Conservation (phyloP, 2,888 invertebrate genomes). For the Melitaea athalia region DNA sequence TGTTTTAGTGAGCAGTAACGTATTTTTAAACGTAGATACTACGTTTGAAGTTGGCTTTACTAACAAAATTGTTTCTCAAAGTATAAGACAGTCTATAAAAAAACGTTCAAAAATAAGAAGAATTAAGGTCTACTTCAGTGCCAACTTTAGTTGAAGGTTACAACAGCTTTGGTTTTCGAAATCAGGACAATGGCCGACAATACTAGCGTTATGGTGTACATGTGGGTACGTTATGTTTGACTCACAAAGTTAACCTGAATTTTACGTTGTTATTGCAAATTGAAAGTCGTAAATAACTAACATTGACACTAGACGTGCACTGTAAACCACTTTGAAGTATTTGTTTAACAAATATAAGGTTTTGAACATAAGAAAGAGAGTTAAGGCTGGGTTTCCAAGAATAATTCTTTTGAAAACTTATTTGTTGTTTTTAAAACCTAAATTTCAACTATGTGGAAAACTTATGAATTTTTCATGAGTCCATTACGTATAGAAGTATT, state of each 20-base stretch:
- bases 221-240: neutral
- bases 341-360: slow-evolving; percentile 43
- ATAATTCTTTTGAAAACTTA: neutral
- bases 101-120: neutral
- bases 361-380: slow-evolving; percentile 34
- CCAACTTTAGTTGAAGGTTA: slow-evolving; percentile 5
- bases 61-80: neutral
- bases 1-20: neutral
- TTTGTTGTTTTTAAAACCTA: neutral
- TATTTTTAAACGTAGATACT: neutral
- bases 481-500: too few species aligned
- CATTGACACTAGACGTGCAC: slow-evolving; percentile 26
- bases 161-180: slow-evolving; percentile 12
- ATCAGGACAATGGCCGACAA: slow-evolving; percentile 5
- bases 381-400: slow-evolving; percentile 22
- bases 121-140: neutral
- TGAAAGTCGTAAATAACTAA: slow-evolving; percentile 30
- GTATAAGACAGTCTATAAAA: neutral
- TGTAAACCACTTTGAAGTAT: slow-evolving; percentile 38
- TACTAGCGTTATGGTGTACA: slow-evolving; percentile 3
- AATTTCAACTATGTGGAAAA: too few species aligned
- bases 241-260: slow-evolving; percentile 21
- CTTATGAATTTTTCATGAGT: too few species aligned
- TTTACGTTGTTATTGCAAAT: slow-evolving; percentile 30
- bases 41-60: neutral